Percentiles rank a stretch among this genome's conserved stretches.
phyloP scores from a whole-genome alignment of 64 coral and sea anemone species.

The Pocillopora damicornis region DNA sequence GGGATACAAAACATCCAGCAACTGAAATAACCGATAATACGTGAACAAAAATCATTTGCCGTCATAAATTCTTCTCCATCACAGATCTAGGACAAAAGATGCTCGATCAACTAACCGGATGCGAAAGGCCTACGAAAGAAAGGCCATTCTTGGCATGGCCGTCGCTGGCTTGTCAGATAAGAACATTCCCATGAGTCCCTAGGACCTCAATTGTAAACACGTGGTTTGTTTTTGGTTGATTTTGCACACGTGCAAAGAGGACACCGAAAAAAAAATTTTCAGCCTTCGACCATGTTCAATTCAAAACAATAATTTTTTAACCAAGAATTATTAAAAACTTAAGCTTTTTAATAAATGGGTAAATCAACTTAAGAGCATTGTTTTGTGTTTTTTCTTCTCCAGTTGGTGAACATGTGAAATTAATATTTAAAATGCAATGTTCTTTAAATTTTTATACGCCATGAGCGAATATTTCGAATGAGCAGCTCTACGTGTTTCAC shows the following conservation, averaged over 20 bases:
- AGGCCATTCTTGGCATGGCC: conserved; percentile 97
- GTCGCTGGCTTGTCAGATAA: conserved; percentile 89
- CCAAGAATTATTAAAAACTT: neutral
- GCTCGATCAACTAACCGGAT: conserved; percentile 87
- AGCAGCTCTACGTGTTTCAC: neutral
- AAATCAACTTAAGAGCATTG: neutral
- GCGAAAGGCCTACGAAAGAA: conserved; percentile 53
- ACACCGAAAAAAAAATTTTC: conserved; percentile 7
- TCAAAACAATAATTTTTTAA: neutral
- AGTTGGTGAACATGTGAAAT: conserved; percentile 57
- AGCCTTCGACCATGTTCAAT: neutral
- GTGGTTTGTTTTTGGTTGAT: conserved; percentile 79
- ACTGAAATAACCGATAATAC: conserved; percentile 52
- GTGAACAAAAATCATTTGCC: conserved; percentile 25
- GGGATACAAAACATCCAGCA: conserved; percentile 16
- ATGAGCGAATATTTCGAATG: neutral
- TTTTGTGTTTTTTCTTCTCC: neutral
- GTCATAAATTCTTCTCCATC: conserved; percentile 23
- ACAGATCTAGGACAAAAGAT: conserved; percentile 63
- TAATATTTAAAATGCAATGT: conserved; percentile 74
- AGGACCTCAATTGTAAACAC: conserved; percentile 73
- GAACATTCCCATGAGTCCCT: conserved; percentile 61
- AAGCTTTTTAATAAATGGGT: neutral
- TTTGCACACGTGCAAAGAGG: conserved; percentile 36
- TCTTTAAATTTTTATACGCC: conserved; percentile 45